Conservation (phyloP, 2,113 vertebrate species). For the Malaclemys terrapin region DNA sequence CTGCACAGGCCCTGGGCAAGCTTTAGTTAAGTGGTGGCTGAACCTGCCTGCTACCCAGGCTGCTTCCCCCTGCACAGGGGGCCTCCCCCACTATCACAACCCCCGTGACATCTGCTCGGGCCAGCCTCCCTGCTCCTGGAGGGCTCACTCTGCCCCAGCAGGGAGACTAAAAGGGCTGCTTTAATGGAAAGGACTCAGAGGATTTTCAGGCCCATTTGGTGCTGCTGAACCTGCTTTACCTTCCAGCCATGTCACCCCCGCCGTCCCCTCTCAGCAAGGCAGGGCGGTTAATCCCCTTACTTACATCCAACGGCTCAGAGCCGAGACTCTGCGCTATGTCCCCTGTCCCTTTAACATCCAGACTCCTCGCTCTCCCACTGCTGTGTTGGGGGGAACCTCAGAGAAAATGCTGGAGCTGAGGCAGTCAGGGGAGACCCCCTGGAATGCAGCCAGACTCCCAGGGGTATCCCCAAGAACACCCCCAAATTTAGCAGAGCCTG, state of each 20-base stretch:
- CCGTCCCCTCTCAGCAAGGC: neutral
- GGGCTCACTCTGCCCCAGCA: accelerated
- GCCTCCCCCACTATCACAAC: neutral
- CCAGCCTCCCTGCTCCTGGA: accelerated
- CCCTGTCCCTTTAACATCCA: neutral
- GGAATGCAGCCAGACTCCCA: neutral
- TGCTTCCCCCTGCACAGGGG: neutral
- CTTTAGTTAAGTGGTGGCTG: neutral
- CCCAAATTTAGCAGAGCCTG: neutral
- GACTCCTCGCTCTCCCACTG: neutral
- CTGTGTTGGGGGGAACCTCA: neutral
- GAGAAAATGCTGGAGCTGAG: neutral
- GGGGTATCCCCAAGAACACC: neutral
- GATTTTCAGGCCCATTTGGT: neutral
- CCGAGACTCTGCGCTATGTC: neutral
- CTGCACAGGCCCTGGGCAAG: neutral
- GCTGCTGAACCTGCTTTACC: neutral
- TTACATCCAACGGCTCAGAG: neutral
- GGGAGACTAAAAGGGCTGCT: neutral
- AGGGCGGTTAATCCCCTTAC: neutral
- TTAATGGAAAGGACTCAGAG: neutral
- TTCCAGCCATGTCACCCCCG: neutral
- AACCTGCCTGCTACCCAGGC: neutral
- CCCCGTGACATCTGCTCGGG: neutral
- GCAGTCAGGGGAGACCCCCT: neutral